Evolutionary conservation across 2,113 vertebrate genomes (phyloP).

Genomic region (Smithornis capensis): DNA sequence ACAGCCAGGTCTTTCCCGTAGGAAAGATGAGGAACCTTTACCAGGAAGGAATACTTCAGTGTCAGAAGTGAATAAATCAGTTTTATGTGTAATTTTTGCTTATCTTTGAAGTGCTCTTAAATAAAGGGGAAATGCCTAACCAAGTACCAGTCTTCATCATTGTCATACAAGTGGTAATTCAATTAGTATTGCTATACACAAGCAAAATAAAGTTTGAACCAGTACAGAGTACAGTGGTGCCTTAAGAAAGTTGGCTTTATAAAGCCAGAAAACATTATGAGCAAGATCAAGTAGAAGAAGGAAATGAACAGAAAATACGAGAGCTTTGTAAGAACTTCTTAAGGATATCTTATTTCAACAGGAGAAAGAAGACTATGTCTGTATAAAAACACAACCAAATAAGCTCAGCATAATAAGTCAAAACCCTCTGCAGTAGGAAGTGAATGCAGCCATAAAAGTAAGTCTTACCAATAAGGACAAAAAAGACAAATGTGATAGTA

Average conservation of each 20-base stretch:
- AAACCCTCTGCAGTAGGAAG: background rate
- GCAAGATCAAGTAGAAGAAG: background rate
- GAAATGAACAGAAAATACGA: background rate
- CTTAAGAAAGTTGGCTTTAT: background rate
- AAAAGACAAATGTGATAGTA: background rate
- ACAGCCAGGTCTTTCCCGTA: background rate
- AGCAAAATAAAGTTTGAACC: background rate
- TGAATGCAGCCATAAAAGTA: background rate
- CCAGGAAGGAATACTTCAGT: background rate
- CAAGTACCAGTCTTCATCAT: background rate
- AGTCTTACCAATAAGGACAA: background rate
- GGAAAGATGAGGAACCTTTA: background rate
- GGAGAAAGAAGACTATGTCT: background rate
- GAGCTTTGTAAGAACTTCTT: background rate
- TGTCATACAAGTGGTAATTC: background rate
- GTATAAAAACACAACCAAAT: background rate
- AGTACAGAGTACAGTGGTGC: background rate
- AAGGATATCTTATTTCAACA: background rate
- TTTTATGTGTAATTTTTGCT: background rate
- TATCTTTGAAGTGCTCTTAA: background rate
- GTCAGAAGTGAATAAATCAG: background rate
- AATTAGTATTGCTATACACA: background rate
- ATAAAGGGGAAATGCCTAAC: background rate
- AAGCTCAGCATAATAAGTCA: background rate
- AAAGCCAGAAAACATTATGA: background rate